Conservation (phyloP, 2,888 invertebrate species). For the Galeruca laticollis region DNA sequence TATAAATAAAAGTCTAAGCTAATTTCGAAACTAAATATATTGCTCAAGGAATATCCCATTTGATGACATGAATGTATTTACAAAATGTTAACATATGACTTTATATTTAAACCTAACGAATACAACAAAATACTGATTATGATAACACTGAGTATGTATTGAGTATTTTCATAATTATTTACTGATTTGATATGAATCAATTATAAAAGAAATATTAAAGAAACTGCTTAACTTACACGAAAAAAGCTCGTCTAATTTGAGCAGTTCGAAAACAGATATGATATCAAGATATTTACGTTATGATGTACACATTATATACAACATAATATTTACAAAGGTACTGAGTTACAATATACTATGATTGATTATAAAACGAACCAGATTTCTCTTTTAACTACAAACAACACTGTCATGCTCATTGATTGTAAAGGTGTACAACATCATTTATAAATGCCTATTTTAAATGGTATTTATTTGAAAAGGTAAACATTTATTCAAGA, state of each 20-base stretch:
- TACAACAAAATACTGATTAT: conserved; percentile 56
- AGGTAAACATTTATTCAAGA: no score
- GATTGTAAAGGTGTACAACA: no score
- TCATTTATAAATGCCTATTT: no score
- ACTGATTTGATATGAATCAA: conserved; percentile 67
- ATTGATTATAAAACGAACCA: conserved; percentile 39
- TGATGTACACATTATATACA: conserved; percentile 56
- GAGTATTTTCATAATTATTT: conserved; percentile 62
- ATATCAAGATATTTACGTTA: conserved; percentile 55
- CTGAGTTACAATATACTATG: conserved; percentile 41
- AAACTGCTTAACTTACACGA: conserved; percentile 39
- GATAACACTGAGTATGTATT: conserved; percentile 57
- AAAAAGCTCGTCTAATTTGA: conserved; percentile 49
- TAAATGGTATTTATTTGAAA: no score
- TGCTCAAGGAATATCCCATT: conserved; percentile 58
- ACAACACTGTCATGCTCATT: no score
- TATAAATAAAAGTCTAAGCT: conserved; percentile 21
- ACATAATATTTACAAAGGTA: conserved; percentile 49
- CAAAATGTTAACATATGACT: conserved; percentile 51
- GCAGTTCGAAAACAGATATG: conserved; percentile 59
- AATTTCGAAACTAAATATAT: conserved; percentile 57
- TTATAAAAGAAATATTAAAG: conserved; percentile 59
- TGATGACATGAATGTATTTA: conserved; percentile 57
- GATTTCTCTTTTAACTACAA: conserved; percentile 16
- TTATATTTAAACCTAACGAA: conserved; percentile 42